Evolutionary conservation across 1,140 invertebrate species (phyloP).

Genomic region (Drosophila santomea): DNA sequence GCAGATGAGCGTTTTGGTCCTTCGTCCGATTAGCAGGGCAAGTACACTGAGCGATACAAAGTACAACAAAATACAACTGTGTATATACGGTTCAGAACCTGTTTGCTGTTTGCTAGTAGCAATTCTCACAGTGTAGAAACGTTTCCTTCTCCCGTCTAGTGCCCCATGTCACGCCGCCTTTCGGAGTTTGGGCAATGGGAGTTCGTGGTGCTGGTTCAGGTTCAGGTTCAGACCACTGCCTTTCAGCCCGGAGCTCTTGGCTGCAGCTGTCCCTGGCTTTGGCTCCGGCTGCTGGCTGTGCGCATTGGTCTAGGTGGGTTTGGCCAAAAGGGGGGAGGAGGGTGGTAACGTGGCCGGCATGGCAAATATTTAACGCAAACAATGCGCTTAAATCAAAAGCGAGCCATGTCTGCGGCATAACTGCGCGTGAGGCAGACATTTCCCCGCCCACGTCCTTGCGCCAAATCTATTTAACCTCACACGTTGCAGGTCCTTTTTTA

Average conservation of each 20-base stretch:
- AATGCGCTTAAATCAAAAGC: slow-evolving; percentile 82
- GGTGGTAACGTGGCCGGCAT: slow-evolving; percentile 66
- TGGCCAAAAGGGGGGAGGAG: neutral
- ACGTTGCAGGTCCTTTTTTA: slow-evolving; percentile 27
- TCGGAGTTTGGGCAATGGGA: neutral
- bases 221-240: slow-evolving; percentile 5
- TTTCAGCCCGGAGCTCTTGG: slow-evolving; percentile 43
- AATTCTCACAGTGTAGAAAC: slow-evolving; percentile 25
- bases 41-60: neutral
- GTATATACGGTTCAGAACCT: too few species aligned
- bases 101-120: too few species aligned
- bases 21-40: slow-evolving; percentile 18
- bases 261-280: slow-evolving; percentile 53
- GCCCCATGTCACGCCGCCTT: slow-evolving; percentile 12
- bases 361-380: slow-evolving; percentile 80
- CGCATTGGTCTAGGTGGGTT: slow-evolving; percentile 11
- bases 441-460: slow-evolving; percentile 15
- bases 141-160: slow-evolving; percentile 13
- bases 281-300: slow-evolving; percentile 16
- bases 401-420: slow-evolving; percentile 77
- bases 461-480: slow-evolving; percentile 63
- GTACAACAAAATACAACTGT: too few species aligned
- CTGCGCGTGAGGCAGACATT: slow-evolving; percentile 61
- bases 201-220: slow-evolving; percentile 11
- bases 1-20: slow-evolving; percentile 15